Conservation (phyloP, 1,140 invertebrate species). For the Drosophila willistoni region DNA sequence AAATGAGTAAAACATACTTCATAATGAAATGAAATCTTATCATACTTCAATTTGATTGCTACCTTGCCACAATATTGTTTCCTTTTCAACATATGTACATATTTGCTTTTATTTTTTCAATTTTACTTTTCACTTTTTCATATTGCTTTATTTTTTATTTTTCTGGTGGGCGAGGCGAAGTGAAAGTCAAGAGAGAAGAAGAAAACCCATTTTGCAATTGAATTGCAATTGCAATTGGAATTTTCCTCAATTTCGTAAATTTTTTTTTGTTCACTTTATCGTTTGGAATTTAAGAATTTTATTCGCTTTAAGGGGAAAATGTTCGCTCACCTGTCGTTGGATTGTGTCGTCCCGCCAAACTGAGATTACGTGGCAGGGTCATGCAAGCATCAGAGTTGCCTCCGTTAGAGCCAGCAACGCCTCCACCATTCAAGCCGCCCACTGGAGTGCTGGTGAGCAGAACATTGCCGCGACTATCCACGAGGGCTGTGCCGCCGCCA, state of each 20-base stretch:
- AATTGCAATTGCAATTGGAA: slow-evolving; percentile 58
- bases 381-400: slow-evolving; percentile 85
- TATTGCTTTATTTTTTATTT: not conserved
- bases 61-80: slow-evolving; percentile 61
- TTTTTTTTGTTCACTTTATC: not conserved
- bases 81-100: slow-evolving; percentile 12
- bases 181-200: not conserved
- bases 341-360: slow-evolving; percentile 76
- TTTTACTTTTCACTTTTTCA: not conserved
- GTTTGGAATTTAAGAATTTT: slow-evolving; percentile 18
- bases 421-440: slow-evolving; percentile 84
- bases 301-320: slow-evolving; percentile 3
- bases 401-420: slow-evolving; percentile 83
- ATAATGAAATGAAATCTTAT: slow-evolving; percentile 74
- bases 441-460: slow-evolving; percentile 84
- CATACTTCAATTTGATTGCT: slow-evolving; percentile 63
- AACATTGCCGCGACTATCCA: slow-evolving; percentile 86
- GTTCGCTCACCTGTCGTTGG: slow-evolving; percentile 67
- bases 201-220: slow-evolving; percentile 36
- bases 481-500: slow-evolving; percentile 84
- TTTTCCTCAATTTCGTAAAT: not conserved
- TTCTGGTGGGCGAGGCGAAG: not conserved
- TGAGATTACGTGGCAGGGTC: slow-evolving; percentile 87
- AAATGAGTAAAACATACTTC: slow-evolving; percentile 46
- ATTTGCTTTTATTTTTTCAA: not conserved